These are phyloP conservation scores for Tetranychus truncatus DNA, from an alignment of 2,888 invertebrate genomes.

Conservation along the genomic window DNA sequence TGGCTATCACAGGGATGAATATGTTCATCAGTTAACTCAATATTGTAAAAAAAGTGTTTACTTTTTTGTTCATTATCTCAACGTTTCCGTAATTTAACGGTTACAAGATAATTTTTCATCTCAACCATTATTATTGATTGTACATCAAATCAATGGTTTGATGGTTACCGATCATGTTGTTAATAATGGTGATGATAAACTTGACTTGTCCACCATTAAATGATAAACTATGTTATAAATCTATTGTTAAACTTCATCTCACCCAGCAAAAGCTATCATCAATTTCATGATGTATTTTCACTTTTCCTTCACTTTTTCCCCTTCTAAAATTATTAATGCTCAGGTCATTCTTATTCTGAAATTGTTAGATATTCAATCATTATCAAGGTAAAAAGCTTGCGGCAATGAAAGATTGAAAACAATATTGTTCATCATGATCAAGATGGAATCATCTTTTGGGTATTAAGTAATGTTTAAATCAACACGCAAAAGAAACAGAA, in stretches of 20 bases:
- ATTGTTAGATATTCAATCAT: background rate
- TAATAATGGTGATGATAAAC: background rate
- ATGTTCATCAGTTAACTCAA: background rate
- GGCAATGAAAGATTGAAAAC: background rate
- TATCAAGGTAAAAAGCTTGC: background rate
- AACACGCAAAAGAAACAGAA: no score
- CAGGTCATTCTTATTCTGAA: background rate
- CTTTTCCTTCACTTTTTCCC: background rate
- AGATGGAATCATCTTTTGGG: background rate
- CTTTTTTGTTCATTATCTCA: background rate
- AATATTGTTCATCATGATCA: background rate
- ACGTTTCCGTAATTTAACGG: background rate
- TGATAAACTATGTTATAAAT: background rate
- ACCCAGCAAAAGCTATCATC: background rate
- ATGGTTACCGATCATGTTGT: background rate
- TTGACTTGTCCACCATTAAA: background rate
- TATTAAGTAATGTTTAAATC: no score
- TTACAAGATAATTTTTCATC: background rate
- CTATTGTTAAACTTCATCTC: background rate
- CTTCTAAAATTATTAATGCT: background rate
- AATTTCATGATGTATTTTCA: background rate
- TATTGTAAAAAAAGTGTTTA: background rate
- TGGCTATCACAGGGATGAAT: background rate
- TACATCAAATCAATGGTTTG: background rate
- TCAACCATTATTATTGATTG: background rate